phyloP scores from a whole-genome alignment of 1,140 invertebrate species.

The Rhagoletis pomonella region DNA sequence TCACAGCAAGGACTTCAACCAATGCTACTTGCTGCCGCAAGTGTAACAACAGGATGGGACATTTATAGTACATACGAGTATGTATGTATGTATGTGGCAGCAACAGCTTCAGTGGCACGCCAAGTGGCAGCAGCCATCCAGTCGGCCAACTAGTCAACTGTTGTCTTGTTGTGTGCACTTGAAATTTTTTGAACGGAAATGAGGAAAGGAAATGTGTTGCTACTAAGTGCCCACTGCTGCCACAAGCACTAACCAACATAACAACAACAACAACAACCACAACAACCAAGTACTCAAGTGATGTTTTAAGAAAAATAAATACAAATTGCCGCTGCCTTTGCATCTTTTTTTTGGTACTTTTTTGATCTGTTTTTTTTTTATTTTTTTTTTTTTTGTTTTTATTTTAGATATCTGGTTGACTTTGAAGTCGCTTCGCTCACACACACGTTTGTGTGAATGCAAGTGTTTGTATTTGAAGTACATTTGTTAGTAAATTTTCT shows the following conservation, averaged over 20 bases:
- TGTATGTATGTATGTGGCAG: background rate
- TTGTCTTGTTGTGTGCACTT: conserved; percentile 6
- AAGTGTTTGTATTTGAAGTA: no score
- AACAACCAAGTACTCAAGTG: no score
- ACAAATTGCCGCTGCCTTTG: background rate
- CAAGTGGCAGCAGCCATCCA: background rate
- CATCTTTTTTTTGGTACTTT: no score
- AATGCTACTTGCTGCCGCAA: background rate
- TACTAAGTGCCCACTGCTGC: background rate
- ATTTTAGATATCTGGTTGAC: conserved; percentile 1
- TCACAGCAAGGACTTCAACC: conserved; percentile 23
- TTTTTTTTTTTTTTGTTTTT: conserved; percentile 8
- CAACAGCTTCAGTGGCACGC: background rate
- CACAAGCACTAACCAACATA: background rate
- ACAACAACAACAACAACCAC: no score
- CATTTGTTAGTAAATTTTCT: no score
- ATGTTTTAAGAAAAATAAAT: background rate
- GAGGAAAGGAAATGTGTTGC: conserved; percentile 5
- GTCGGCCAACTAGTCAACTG: background rate
- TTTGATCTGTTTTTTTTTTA: background rate
- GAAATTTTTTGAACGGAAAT: background rate
- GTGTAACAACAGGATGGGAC: background rate
- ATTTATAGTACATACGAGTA: background rate
- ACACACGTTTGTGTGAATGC: background rate
- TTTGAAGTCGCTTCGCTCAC: background rate